Evolutionary conservation across 1,140 invertebrate genomes (phyloP).

Genomic region (Luehdorfia chinensis): DNA sequence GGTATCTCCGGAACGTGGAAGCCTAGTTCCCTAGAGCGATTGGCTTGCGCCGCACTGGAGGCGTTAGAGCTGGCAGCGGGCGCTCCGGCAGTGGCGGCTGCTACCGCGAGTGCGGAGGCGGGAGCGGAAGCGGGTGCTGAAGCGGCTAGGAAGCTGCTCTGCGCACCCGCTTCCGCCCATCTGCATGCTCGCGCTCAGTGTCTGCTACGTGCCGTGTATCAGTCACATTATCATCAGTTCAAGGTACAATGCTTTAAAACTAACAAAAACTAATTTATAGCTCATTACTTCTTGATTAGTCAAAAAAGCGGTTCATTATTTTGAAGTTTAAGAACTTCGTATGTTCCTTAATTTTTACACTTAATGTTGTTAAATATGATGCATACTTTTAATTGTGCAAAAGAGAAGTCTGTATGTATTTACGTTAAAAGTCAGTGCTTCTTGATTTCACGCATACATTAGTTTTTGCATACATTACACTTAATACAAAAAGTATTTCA

Average conservation of each 20-base stretch:
- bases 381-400: too few species aligned
- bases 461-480: too few species aligned
- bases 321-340: too few species aligned
- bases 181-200: constrained; percentile 89
- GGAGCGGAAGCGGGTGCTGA: constrained; percentile 42
- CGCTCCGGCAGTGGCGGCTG: constrained; percentile 25
- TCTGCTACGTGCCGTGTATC: constrained; percentile 89
- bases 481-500: too few species aligned
- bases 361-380: too few species aligned
- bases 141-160: constrained; percentile 86
- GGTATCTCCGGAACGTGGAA: constrained; percentile 48
- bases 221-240: constrained; percentile 89
- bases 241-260: constrained; percentile 77
- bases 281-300: too few species aligned
- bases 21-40: constrained; percentile 60
- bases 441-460: too few species aligned
- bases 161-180: constrained; percentile 87
- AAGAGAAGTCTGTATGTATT: too few species aligned
- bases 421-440: too few species aligned
- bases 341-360: too few species aligned
- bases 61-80: constrained; percentile 61
- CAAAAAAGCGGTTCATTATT: too few species aligned
- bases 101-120: constrained; percentile 26
- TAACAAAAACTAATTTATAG: background rate
- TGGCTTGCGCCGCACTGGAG: constrained; percentile 68